Evolutionary conservation across 2,888 invertebrate species (phyloP), one percentile per base, ranked within the genome.

Genomic region (Helicoverpa assulta): DNA sequence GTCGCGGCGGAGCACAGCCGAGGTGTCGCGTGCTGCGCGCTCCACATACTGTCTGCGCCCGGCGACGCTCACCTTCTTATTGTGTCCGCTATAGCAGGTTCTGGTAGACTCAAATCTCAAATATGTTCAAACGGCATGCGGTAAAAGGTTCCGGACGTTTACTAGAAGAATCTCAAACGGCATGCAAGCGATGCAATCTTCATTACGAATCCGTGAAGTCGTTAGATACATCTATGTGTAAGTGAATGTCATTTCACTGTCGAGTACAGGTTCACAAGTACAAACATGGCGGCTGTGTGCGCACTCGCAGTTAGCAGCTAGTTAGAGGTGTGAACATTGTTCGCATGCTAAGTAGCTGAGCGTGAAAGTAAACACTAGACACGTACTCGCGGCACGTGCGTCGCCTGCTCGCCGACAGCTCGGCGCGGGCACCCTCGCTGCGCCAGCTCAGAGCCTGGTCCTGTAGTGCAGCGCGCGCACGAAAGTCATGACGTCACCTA

Each of bases 291-390:
- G 16, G 47, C 6, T 3, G 12, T 16, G 21, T 58, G 73, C 52
- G 51, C 47, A 43, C 43, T 18, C 5, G 16, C 10, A 50, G 58
- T 73, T 73, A 62, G 57, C 76, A 55, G 60, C 51, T 51, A 21
- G 16, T 19, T 19, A 18, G 4, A 3, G 50, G 53, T 58, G 50
- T 47, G 37, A 55, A 51, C 37, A 51, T 26, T 40, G 21, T 77
- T 43, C 53, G 37, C 54, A 58, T 70, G 53, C 51, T 54, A 62
- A 63, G 52, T 65, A 61, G 68, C 61, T 6, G 54, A 62, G 65
- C 55, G 64, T 47, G 58, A 59, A 77, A 64, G 68, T 73, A 65
- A 73, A 78, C 69, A 69, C 2, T 63, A 29, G 57, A 69, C 63
- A 26, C 60, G 43, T 7, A 43, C 19, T 3, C 3, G 33, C 19